phyloP scores from a whole-genome alignment of 53 echinoderm and acorn worm genomes.

The Henricia sp. region DNA sequence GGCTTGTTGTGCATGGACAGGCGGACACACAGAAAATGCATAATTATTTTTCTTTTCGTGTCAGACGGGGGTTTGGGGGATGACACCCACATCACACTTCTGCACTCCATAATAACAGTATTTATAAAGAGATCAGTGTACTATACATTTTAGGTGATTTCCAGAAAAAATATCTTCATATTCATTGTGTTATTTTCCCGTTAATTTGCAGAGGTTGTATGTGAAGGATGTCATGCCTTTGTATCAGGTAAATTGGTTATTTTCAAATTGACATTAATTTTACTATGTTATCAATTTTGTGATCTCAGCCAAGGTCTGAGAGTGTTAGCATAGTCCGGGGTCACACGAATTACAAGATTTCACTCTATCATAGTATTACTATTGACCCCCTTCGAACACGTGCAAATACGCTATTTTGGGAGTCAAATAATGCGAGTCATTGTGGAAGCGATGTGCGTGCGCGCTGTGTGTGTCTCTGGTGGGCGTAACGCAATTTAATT shows the following conservation, averaged over 20 bases:
- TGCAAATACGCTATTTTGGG: too few relatives aligned
- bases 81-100: not conserved
- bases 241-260: conserved; percentile 82
- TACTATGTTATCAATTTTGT: not conserved
- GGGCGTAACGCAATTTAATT: too few relatives aligned
- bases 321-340: too few relatives aligned
- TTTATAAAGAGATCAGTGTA: not conserved
- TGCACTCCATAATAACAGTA: not conserved
- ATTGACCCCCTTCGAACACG: too few relatives aligned
- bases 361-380: too few relatives aligned
- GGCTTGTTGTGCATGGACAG: not conserved
- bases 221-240: conserved; percentile 93
- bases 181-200: not conserved
- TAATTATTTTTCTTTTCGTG: not conserved
- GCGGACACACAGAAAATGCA: not conserved
- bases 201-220: conserved; percentile 81
- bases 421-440: too few relatives aligned
- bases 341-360: too few relatives aligned
- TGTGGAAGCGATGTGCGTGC: too few relatives aligned
- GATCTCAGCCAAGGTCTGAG: too few relatives aligned
- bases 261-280: not conserved
- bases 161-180: not conserved
- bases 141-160: not conserved
- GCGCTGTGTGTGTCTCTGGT: too few relatives aligned
- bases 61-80: not conserved